Percentiles rank a stretch among this genome's conserved stretches.
These are phyloP conservation scores for Arctia plantaginis DNA, from an alignment of 2,888 invertebrate species.

Conservation along the genomic window DNA sequence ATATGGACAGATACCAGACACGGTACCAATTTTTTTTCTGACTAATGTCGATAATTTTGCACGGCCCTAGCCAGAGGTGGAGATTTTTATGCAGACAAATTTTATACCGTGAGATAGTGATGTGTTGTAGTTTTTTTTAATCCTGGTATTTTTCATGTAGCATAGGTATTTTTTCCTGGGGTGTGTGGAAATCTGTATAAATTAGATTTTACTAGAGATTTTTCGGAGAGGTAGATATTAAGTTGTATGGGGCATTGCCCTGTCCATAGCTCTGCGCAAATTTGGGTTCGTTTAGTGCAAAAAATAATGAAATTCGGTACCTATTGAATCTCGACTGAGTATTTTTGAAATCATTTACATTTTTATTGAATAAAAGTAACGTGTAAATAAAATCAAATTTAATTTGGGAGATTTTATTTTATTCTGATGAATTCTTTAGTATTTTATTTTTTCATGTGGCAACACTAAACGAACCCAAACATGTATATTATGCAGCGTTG, in stretches of 20 bases:
- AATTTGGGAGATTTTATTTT: conserved; percentile 39
- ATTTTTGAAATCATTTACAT: conserved; percentile 34
- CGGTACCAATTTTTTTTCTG: conserved; percentile 35
- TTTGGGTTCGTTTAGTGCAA: conserved; percentile 79
- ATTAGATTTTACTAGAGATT: conserved; percentile 80
- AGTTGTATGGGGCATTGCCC: conserved; percentile 67
- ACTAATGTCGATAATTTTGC: conserved; percentile 49
- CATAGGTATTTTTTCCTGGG: conserved; percentile 66
- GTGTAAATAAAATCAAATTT: conserved; percentile 78
- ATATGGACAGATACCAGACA: conserved; percentile 30
- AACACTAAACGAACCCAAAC: conserved; percentile 73
- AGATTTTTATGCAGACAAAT: conserved; percentile 61
- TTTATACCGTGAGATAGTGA: conserved; percentile 71
- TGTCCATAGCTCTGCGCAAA: conserved; percentile 69
- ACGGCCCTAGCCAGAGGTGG: conserved; percentile 47
- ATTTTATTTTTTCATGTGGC: conserved; percentile 54
- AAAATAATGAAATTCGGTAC: conserved; percentile 49
- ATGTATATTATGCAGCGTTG: conserved; percentile 74
- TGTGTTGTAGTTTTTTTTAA: conserved; percentile 62
- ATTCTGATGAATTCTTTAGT: conserved; percentile 23
- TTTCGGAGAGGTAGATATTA: conserved; percentile 73
- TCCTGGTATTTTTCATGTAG: conserved; percentile 73
- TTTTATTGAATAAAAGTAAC: conserved; percentile 42
- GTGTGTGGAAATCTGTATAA: conserved; percentile 85
- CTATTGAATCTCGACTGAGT: conserved; percentile 69